Evolutionary conservation across 2,888 invertebrate genomes (phyloP).

Genomic region (Thera britannica): DNA sequence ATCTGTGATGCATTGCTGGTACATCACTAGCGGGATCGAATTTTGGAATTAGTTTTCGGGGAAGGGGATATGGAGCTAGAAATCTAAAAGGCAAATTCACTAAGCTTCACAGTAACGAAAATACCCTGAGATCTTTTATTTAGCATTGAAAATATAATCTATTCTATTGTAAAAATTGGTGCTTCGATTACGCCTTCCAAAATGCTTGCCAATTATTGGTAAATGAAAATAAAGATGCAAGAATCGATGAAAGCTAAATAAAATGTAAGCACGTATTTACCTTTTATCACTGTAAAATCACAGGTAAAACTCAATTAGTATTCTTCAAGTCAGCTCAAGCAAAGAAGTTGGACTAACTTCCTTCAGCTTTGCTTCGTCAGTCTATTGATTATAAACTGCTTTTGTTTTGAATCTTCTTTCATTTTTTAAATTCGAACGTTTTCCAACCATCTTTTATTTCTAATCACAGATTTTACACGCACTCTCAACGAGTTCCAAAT

Average conservation of each 20-base stretch:
- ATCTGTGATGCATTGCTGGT: conserved; percentile 82
- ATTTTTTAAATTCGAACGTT: conserved; percentile 10
- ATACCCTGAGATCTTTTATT: no score
- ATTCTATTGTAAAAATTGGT: no score
- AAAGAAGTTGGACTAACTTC: neutral
- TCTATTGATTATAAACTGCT: neutral
- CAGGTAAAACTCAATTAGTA: neutral
- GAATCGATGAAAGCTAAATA: no score
- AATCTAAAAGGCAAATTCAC: neutral
- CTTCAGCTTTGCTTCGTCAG: neutral
- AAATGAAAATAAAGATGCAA: no score
- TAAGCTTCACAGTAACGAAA: no score
- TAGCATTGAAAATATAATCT: no score
- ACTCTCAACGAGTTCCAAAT: conserved; percentile 67
- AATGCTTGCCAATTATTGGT: no score
- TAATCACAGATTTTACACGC: conserved; percentile 43
- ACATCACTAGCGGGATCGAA: conserved; percentile 73
- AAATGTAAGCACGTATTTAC: neutral
- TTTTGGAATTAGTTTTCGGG: conserved; percentile 57
- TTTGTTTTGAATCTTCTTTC: neutral
- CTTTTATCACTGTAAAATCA: neutral
- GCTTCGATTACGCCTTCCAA: no score
- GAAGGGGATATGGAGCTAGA: conserved; percentile 4
- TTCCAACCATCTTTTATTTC: conserved; percentile 8
- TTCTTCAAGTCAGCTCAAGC: neutral